These are phyloP conservation scores for Nomada fucata DNA, from an alignment of 2,888 invertebrate genomes.

Conservation along the genomic window DNA sequence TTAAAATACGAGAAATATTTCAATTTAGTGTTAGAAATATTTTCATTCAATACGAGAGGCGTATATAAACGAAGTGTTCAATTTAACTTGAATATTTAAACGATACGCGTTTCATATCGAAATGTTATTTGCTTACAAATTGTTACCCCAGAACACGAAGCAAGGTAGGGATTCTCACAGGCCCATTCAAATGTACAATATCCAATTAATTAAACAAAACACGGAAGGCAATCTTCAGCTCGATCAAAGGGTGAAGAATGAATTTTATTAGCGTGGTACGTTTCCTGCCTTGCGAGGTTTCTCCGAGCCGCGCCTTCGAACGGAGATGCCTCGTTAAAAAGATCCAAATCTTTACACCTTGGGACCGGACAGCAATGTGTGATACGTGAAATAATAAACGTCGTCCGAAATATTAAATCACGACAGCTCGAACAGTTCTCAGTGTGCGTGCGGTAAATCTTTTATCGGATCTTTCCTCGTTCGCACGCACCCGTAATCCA, in stretches of 20 bases:
- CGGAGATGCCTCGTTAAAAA: neutral
- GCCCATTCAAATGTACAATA: neutral
- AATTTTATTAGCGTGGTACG: slow-evolving; percentile 11
- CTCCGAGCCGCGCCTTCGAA: neutral
- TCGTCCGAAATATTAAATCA: slow-evolving; percentile 39
- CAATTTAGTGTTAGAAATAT: too few relatives aligned
- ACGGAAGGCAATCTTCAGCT: neutral
- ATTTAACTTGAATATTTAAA: too few relatives aligned
- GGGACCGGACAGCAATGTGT: neutral
- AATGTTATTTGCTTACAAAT: too few relatives aligned
- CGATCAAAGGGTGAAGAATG: neutral
- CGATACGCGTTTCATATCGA: too few relatives aligned
- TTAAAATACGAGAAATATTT: too few relatives aligned
- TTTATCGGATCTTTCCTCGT: slow-evolving; percentile 27
- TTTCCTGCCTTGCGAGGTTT: neutral
- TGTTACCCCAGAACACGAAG: too few relatives aligned
- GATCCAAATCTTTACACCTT: slow-evolving; percentile 35
- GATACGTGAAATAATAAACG: slow-evolving; percentile 31
- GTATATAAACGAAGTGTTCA: too few relatives aligned
- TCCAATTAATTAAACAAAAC: slow-evolving; percentile 23
- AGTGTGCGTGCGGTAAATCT: slow-evolving; percentile 12
- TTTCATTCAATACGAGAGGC: too few relatives aligned
- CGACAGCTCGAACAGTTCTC: slow-evolving; percentile 14
- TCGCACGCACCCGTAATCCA: slow-evolving; percentile 2
- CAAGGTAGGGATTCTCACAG: neutral